Conservation (phyloP, 2,113 vertebrate species). For the Gallinago media region DNA sequence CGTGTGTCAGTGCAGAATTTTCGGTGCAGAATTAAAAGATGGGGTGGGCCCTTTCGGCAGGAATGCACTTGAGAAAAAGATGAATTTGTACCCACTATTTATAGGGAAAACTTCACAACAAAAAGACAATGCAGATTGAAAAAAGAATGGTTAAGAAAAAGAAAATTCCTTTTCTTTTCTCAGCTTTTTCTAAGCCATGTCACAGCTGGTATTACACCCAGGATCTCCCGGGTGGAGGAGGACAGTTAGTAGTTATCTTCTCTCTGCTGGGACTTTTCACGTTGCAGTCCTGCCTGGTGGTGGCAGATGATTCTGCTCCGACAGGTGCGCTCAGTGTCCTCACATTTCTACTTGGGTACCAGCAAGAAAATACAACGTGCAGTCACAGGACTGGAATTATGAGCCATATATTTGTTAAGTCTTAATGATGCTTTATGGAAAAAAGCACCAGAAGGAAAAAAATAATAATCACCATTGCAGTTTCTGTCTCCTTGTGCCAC, state of each 20-base stretch:
- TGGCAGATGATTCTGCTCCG: neutral
- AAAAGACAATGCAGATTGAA: neutral
- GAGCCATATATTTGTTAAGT: neutral
- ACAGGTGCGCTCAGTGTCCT: neutral
- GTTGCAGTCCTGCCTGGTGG: neutral
- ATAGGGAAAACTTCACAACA: neutral
- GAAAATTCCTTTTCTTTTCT: neutral
- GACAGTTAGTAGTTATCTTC: neutral
- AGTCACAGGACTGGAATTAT: neutral
- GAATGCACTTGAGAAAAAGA: neutral
- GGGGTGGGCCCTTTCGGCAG: neutral
- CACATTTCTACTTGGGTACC: neutral
- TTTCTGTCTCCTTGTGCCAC: neutral
- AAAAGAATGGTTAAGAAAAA: neutral
- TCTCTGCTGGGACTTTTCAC: neutral
- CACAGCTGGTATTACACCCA: neutral
- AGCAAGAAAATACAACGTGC: neutral
- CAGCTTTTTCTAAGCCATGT: neutral
- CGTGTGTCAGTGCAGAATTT: accelerated
- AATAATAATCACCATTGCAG: accelerated
- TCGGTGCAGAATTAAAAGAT: neutral
- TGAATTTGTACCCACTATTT: neutral
- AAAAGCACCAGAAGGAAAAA: neutral
- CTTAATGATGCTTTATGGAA: neutral
- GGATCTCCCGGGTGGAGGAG: neutral